Base-by-base conservation (phyloP, 2,113 vertebrate species). In the Leiothrix lutea region DNA sequence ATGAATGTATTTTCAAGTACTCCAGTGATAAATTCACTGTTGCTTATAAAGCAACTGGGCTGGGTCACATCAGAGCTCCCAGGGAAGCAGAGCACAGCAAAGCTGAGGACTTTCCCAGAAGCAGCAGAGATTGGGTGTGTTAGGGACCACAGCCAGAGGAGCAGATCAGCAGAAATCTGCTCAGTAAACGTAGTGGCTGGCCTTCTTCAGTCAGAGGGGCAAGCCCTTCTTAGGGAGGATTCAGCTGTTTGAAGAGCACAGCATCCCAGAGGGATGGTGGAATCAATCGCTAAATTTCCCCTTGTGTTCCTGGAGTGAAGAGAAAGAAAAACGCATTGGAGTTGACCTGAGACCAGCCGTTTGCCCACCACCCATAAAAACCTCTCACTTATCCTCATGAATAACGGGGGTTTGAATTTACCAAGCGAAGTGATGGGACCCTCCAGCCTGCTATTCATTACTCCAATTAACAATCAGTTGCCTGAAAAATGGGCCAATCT, bases 401-500 rank as follows among this genome's bases (percentile, higher is more conserved):
- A 96, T 95, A 97, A 97, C 47, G 4, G 95, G 97, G 95, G 97
- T 96, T 94, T 98, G 97, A 97, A 96, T 98, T 98, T 98, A 98
- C 97, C 97, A 97, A 97, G 96, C 69, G 19, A 95, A 96, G 96
- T 95, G 91, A 95, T 94, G 79, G 10, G 96, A 94, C 94, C 97
- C 92, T 95, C 83, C 91, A 93, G 90, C 88, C 94, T 87, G 98
- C 96, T 98, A 98, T 99, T 98, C 98, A 98, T 98, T 98, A 98
- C 97, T 98, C 98, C 98, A 98, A 98, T 98, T 98, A 98, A 98
- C 97, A 97, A 97, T 97, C 97, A 97, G 98, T 97, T 90, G 94
- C 91, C 96, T 98, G 98, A 98, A 98, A 98, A 98, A 98, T 96
- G 98, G 98, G 97, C 97, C 98, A 98, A 98, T 98, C 98, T 98